A percentile compares a stretch with the other conserved stretches of the same genome.
These are phyloP conservation scores for Pelecanoides urinatrix DNA, from an alignment of 2,113 vertebrate genomes.

Conservation along the genomic window DNA sequence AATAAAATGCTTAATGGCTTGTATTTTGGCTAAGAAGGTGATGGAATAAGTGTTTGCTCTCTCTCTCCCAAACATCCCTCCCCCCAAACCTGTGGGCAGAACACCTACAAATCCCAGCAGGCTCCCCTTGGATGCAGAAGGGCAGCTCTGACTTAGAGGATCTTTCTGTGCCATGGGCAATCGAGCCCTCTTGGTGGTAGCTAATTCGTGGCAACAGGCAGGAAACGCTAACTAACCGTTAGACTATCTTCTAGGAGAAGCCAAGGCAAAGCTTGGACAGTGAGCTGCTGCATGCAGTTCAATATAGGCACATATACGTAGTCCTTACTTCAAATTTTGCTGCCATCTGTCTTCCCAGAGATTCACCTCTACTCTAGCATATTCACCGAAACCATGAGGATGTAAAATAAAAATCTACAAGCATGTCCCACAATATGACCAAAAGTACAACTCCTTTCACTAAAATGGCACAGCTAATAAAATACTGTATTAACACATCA, in stretches of 20 bases:
- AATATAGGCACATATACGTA: neutral
- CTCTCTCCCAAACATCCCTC: neutral
- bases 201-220: neutral
- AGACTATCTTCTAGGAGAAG: neutral
- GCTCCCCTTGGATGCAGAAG: neutral
- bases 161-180: neutral
- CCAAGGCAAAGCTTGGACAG: neutral
- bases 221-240: neutral
- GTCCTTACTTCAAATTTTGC: neutral
- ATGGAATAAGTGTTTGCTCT: neutral
- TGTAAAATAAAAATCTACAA: neutral
- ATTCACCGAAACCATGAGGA: neutral
- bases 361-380: neutral
- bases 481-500: neutral
- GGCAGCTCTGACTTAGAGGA: neutral
- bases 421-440: neutral
- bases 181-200: accelerated
- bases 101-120: neutral
- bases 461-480: neutral
- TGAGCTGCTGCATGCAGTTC: neutral
- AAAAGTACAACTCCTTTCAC: neutral
- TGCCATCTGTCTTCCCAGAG: neutral
- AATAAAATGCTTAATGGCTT: neutral
- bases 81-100: neutral
- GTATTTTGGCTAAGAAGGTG: neutral